A percentile compares a stretch with the other conserved stretches of the same genome.
These are phyloP conservation scores for Martes martes DNA, from an alignment of 2,113 vertebrate species.

Conservation along the genomic window DNA sequence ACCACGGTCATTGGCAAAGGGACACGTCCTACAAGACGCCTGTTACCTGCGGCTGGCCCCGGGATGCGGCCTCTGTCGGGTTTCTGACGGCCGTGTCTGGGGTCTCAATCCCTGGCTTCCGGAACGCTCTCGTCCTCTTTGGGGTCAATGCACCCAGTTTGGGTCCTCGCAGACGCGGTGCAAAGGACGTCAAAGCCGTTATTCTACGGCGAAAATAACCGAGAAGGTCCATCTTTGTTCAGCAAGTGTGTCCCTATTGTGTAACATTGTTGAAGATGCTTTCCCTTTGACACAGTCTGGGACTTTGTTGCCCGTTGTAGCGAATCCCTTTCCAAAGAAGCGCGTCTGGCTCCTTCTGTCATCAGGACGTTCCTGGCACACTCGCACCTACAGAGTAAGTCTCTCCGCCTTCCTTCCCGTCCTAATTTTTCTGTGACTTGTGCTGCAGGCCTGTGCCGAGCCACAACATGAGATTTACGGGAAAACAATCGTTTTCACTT, in stretches of 20 bases:
- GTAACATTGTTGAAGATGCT: fast-evolving
- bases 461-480: fast-evolving
- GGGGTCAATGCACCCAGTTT: fast-evolving
- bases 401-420: background rate
- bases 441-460: fast-evolving
- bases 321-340: too few species aligned
- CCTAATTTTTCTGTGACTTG: fast-evolving
- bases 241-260: fast-evolving
- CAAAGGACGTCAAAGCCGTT: fast-evolving
- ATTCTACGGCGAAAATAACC: fast-evolving
- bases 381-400: background rate
- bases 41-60: fast-evolving
- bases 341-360: fast-evolving
- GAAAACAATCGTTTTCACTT: background rate
- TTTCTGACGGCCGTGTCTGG: background rate
- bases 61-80: fast-evolving
- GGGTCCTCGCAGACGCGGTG: fast-evolving
- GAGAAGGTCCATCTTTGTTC: fast-evolving
- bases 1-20: fast-evolving
- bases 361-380: fast-evolving
- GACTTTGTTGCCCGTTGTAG: background rate
- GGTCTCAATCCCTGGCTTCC: fast-evolving
- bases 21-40: fast-evolving
- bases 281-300: background rate
- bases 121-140: background rate